Evolutionary conservation across 2,113 vertebrate genomes (phyloP), one percentile per base, ranked within the genome.

Genomic region (Cynopterus brachyotis): DNA sequence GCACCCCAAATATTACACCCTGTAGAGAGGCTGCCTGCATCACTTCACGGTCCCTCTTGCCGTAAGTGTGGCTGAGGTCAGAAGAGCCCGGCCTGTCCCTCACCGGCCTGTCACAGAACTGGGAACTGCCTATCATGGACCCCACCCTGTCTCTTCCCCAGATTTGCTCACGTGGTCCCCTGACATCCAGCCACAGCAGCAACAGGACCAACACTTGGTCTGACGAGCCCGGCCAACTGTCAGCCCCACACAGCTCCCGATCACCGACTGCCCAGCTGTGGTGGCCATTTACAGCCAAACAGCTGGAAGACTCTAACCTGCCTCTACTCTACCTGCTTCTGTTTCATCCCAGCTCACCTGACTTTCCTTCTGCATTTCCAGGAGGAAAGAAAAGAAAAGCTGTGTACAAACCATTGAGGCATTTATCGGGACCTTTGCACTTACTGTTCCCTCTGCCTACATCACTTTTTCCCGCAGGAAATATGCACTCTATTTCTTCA

Each of bases 251-350:
- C 19, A 26, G 11, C 35, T 30, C 19, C 64, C 0, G 20, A 76
- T 32, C 0, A 1, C 66, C 20, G 0, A 1, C 50, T 45, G 22
- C n/a, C 57, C 40, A 4, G 7, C 1, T 9, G 20, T 1, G 19
- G 42, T 9, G 1, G 1, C 42, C 30, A 35, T 3, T 60, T 2
- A 8, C 15, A 3, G 9, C 40, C 59, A 24, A 67, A 28, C 6
- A 70, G 26, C 28, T n/a, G 26, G 64, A 16, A 24, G 26, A 32
- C 15, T 26, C 26, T 13, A 6, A 15, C 16, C 45, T 45, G 35
- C n/a, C 17, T 82, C n/a, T 1, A 32, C 16, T 40, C 53, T 26
- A 9, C 50, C 32, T 76, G n/a, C 69, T 11, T 53, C 83, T 24
- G 17, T 22, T n/a, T 32, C 79, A 50, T 11, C n/a, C 37, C 32